Evolutionary conservation across 2,797 vertebrate species (phyloP), one percentile per base, ranked within the genome.

Genomic region (Heliangelus exortis): DNA sequence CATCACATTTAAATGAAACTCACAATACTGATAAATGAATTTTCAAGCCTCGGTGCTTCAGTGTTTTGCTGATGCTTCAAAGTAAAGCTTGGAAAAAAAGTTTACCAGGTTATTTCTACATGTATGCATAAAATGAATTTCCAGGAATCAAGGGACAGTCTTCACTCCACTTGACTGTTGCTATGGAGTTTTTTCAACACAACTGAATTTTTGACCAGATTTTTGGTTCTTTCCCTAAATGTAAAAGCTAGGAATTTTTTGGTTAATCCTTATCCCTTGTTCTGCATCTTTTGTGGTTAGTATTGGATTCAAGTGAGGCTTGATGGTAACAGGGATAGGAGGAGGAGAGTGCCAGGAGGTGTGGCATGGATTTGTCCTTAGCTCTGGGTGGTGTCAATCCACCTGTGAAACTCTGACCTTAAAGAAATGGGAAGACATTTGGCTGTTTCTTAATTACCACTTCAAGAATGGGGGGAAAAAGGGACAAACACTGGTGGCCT

Each of bases 181-280:
- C 39, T 41, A 41, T 41, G 39, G 39, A 5, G 13, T 41, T 41
- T 72, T 41, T 36, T 45, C 15, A 20, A 0, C 29, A 39, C 31
- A n/a, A 28, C 78, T 33, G 21, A 57, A 23, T 63, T 72, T 72
- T 50, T 36, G 28, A 41, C 18, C 15, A 5, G 8, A 1, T 33
- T 5, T 51, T 76, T 43, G 10, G 11, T 73, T 54, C 47, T 62
- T 63, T 26, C 19, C 19, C n/a, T 18, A 15, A 31, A 15, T 7
- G 16, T 17, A 62, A 31, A 75, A 15, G 8, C 26, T 76, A 13
- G 54, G 68, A 20, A n/a, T 10, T 12, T 82, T 55, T 8, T 23
- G 28, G 23, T 57, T 41, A 55, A 51, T 0, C 0, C 23, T 51
- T 65, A 19, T 0, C 18, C 14, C 2, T 7, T 20, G 21, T 43